Percentiles rank a stretch among this genome's conserved stretches.
phyloP scores from a whole-genome alignment of 2,797 vertebrate species.

The Lutjanus argentimaculatus region DNA sequence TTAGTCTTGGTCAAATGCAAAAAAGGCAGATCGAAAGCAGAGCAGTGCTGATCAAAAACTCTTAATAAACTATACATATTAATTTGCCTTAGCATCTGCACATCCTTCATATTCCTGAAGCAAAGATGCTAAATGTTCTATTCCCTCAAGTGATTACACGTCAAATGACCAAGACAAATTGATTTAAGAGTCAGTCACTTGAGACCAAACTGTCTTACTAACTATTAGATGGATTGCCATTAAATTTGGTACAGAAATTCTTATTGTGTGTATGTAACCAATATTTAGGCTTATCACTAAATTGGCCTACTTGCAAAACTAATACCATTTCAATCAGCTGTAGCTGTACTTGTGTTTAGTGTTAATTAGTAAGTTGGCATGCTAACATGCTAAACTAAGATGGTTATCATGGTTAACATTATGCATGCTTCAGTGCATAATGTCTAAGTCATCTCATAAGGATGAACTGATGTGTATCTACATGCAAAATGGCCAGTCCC shows the following conservation, averaged over 20 bases:
- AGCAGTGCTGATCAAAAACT: neutral
- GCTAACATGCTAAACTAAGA: neutral
- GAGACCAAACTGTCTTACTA: neutral
- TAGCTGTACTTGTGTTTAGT: neutral
- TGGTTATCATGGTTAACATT: neutral
- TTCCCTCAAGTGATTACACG: neutral
- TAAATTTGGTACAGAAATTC: neutral
- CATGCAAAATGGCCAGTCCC: neutral
- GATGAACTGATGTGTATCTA: neutral
- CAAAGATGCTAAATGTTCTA: neutral
- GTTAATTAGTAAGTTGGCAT: neutral
- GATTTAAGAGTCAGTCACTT: too few species aligned
- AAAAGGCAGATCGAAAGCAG: neutral
- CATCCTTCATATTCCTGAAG: neutral
- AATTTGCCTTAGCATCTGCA: neutral
- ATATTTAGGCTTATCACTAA: neutral
- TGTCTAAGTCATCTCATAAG: too few species aligned
- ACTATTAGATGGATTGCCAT: neutral
- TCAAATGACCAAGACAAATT: neutral
- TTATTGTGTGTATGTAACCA: too few species aligned
- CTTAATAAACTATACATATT: neutral
- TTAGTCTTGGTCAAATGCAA: neutral
- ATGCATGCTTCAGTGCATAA: too few species aligned
- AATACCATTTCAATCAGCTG: neutral
- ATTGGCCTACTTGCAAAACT: neutral